Evolutionary conservation across 53 echinoderm and acorn worm genomes (phyloP).

Genomic region (Henricia sp.): DNA sequence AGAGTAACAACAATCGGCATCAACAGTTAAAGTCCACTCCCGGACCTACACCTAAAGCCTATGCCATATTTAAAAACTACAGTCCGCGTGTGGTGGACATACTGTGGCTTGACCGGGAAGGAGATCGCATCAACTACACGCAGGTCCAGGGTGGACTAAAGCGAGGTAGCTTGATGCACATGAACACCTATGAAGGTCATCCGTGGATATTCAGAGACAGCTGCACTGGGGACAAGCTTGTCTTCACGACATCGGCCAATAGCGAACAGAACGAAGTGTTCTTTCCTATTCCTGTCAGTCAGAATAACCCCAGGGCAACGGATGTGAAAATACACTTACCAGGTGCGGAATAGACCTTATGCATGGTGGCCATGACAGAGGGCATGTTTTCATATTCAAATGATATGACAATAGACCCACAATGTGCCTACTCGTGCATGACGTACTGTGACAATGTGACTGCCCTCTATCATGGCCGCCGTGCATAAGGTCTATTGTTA

Average conservation of each 20-base stretch:
- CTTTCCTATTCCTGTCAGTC: slow-evolving; percentile 7
- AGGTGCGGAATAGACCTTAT: slow-evolving; percentile 55
- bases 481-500: no score
- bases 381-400: no score
- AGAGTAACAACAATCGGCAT: background rate
- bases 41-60: background rate
- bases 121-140: slow-evolving; percentile 25
- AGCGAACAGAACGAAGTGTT: slow-evolving; percentile 15
- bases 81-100: slow-evolving; percentile 35
- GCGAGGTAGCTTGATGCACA: slow-evolving; percentile 43
- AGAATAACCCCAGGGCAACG: background rate
- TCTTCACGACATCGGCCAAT: slow-evolving; percentile 20
- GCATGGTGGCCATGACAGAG: no score
- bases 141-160: slow-evolving; percentile 64
- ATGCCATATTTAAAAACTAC: slow-evolving; percentile 8
- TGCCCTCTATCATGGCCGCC: no score
- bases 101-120: slow-evolving; percentile 32
- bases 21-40: slow-evolving; percentile 12
- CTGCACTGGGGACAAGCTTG: slow-evolving; percentile 66
- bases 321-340: slow-evolving; percentile 67
- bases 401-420: no score
- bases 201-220: slow-evolving; percentile 84
- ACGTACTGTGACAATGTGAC: no score
- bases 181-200: slow-evolving; percentile 76
- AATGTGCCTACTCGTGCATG: no score